phyloP scores from a whole-genome alignment of 2,888 invertebrate species.

The Chironomus riparius region DNA sequence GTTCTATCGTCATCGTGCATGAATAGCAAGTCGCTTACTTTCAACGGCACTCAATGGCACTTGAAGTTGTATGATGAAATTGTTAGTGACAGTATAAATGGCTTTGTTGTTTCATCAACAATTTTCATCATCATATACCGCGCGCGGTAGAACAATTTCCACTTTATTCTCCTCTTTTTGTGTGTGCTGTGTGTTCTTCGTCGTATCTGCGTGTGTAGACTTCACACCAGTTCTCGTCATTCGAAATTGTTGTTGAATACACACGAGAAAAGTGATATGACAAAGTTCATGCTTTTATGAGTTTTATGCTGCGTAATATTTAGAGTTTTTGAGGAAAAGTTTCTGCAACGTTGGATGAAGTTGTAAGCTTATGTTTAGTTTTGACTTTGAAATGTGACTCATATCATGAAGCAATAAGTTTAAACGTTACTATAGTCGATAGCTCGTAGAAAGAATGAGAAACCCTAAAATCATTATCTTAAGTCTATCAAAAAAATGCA shows the following conservation, averaged over 20 bases:
- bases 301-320: too few species aligned
- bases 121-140: background rate
- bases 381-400: too few species aligned
- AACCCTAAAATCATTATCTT: too few species aligned
- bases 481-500: too few species aligned
- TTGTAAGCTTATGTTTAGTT: too few species aligned
- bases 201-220: background rate
- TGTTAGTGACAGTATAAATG: slow-evolving; percentile 26
- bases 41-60: background rate
- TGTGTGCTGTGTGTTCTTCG: background rate
- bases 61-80: slow-evolving; percentile 18
- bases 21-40: background rate
- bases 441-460: too few species aligned
- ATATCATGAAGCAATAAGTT: too few species aligned
- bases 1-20: background rate
- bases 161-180: too few species aligned
- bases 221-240: background rate
- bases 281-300: background rate
- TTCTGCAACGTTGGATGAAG: too few species aligned
- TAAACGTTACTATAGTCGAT: too few species aligned
- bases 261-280: background rate
- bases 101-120: slow-evolving; percentile 18
- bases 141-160: background rate
- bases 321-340: too few species aligned
- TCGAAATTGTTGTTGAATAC: background rate